Conservation (phyloP, 2,888 invertebrate species). For the Megamerina dolium region DNA sequence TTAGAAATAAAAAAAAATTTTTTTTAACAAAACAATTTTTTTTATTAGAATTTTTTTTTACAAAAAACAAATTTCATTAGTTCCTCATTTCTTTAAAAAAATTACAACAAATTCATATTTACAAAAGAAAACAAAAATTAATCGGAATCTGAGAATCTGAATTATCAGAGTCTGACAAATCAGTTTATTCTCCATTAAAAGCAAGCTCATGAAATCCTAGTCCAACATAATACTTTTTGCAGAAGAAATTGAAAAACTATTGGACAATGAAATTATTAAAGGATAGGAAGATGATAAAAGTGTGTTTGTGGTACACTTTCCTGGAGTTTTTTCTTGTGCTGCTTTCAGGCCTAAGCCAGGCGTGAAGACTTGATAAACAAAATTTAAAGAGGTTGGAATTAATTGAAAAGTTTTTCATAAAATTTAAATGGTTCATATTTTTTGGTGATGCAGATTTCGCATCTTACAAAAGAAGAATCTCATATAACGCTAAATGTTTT, state of each 20-base stretch:
- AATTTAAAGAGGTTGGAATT: neutral
- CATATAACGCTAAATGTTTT: conserved; percentile 8
- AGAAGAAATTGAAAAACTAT: too few relatives aligned
- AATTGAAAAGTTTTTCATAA: conserved; percentile 1
- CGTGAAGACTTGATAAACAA: conserved; percentile 4
- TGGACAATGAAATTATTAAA: too few relatives aligned
- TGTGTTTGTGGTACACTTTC: neutral
- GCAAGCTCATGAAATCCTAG: conserved; percentile 7
- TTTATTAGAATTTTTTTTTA: too few relatives aligned
- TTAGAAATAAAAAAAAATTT: too few relatives aligned
- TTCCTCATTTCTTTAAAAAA: too few relatives aligned
- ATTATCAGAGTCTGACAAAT: too few relatives aligned
- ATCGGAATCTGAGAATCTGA: too few relatives aligned
- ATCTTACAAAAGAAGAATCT: neutral
- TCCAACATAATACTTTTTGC: conserved; percentile 8
- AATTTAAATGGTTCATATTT: conserved; percentile 4
- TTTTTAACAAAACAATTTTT: too few relatives aligned
- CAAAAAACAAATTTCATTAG: too few relatives aligned
- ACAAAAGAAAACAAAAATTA: too few relatives aligned
- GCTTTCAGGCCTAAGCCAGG: conserved; percentile 2
- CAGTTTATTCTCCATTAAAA: conserved; percentile 5
- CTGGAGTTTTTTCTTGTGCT: conserved; percentile 6
- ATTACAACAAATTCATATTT: too few relatives aligned
- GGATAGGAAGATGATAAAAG: conserved; percentile 3
- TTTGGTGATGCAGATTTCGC: conserved; percentile 2